phyloP scores from a whole-genome alignment of 2,797 vertebrate genomes.

The Sphaeramia orbicularis region DNA sequence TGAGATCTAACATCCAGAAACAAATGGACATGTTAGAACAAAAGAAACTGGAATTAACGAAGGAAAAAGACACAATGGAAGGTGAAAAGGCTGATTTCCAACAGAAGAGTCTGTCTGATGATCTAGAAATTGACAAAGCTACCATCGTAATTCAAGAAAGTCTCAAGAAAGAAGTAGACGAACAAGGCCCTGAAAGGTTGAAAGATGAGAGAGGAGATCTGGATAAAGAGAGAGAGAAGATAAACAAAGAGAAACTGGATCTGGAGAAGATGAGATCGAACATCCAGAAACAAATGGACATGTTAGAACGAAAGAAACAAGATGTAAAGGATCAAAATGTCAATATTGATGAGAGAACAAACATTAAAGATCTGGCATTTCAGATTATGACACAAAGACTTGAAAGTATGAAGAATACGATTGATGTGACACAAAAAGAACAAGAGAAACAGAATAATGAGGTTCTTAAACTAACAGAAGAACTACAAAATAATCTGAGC shows the following conservation, averaged over 20 bases:
- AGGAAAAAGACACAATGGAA: background rate
- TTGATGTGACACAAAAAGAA: too few relatives aligned
- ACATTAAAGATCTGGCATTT: too few relatives aligned
- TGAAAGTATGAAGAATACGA: too few relatives aligned
- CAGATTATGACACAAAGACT: too few relatives aligned
- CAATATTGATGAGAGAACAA: too few relatives aligned
- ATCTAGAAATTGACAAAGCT: constrained; percentile 32
- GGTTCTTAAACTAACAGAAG: too few relatives aligned
- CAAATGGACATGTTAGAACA: background rate
- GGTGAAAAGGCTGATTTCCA: background rate
- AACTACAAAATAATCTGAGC: too few relatives aligned
- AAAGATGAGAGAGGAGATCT: constrained; percentile 13
- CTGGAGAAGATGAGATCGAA: background rate
- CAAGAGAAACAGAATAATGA: too few relatives aligned
- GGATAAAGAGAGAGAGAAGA: constrained; percentile 1
- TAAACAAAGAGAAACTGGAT: constrained; percentile 4
- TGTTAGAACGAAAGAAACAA: constrained; percentile 4
- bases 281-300: background rate
- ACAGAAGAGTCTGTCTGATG: background rate
- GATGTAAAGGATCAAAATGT: too few relatives aligned
- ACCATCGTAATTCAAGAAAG: constrained; percentile 6
- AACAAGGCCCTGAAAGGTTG: constrained; percentile 5
- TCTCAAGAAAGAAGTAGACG: background rate
- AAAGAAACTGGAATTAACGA: constrained; percentile 4
- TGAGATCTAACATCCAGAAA: background rate